These are phyloP conservation scores for Aix galericulata DNA, from an alignment of 2,113 vertebrate species.

Conservation along the genomic window DNA sequence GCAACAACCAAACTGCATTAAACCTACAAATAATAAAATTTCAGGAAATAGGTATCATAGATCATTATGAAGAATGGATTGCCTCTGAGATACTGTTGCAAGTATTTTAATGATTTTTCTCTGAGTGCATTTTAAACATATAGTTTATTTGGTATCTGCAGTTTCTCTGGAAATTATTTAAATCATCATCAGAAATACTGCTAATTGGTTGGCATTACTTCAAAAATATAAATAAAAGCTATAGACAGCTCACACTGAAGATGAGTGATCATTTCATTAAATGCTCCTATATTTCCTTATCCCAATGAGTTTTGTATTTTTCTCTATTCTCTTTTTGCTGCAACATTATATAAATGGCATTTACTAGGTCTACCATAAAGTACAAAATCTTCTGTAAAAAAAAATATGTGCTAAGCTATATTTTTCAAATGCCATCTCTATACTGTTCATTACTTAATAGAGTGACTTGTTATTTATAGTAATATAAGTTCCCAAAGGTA, in stretches of 20 bases:
- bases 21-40: conserved; percentile 60
- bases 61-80: conserved; percentile 47
- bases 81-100: not conserved
- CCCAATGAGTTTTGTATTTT: not conserved
- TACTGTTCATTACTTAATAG: not conserved
- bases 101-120: not conserved
- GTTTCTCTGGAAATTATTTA: not conserved
- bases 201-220: not conserved
- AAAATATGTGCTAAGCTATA: not conserved
- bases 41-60: conserved; percentile 35
- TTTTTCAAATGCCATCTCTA: not conserved
- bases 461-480: not conserved
- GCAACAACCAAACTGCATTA: conserved; percentile 50
- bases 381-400: not conserved
- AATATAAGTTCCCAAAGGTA: not conserved
- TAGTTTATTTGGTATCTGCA: not conserved
- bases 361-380: not conserved
- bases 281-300: not conserved
- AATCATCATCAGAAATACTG: not conserved
- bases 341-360: not conserved
- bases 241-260: not conserved
- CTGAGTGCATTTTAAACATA: not conserved
- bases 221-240: not conserved
- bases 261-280: not conserved
- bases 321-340: not conserved